Percentiles rank a stretch among this genome's conserved stretches.
Conservation (phyloP, 2,888 invertebrate genomes). For the Melanostoma mellinum region DNA sequence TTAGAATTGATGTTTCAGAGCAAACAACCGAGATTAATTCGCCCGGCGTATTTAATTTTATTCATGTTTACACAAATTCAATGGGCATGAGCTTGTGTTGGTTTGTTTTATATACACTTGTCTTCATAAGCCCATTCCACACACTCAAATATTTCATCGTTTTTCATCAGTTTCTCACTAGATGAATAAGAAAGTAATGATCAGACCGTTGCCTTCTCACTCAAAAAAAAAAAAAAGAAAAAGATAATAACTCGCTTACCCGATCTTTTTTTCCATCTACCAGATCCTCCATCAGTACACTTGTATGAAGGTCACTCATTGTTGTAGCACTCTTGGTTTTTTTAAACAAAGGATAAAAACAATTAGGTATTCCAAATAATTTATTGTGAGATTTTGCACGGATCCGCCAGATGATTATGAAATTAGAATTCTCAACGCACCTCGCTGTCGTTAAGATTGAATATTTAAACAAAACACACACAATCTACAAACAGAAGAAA, state of each 20-base stretch:
- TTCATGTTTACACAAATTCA: conserved; percentile 6
- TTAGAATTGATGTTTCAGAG: neutral
- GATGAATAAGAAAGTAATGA: conserved; percentile 14
- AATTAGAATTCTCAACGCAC: neutral
- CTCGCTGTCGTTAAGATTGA: neutral
- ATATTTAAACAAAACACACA: conserved; percentile 18
- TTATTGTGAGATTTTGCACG: neutral
- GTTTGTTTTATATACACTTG: neutral
- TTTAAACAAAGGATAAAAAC: conserved; percentile 1
- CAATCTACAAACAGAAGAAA: conserved; percentile 11
- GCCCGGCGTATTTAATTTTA: neutral
- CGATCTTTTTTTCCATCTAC: conserved; percentile 41
- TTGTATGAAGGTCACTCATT: conserved; percentile 44
- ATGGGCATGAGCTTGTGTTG: neutral
- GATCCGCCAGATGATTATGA: neutral
- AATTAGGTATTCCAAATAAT: neutral
- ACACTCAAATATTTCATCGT: neutral
- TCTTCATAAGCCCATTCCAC: neutral
- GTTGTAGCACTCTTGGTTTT: neutral
- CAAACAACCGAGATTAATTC: neutral
- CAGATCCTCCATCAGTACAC: conserved; percentile 51
- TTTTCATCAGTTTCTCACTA: neutral
- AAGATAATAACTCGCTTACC: conserved; percentile 22
- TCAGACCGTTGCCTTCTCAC: neutral
- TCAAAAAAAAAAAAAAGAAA: neutral